A percentile compares a stretch with the other conserved stretches of the same genome.
Evolutionary conservation across 2,888 invertebrate genomes (phyloP).

Genomic region (Agrochola lychnidis): DNA sequence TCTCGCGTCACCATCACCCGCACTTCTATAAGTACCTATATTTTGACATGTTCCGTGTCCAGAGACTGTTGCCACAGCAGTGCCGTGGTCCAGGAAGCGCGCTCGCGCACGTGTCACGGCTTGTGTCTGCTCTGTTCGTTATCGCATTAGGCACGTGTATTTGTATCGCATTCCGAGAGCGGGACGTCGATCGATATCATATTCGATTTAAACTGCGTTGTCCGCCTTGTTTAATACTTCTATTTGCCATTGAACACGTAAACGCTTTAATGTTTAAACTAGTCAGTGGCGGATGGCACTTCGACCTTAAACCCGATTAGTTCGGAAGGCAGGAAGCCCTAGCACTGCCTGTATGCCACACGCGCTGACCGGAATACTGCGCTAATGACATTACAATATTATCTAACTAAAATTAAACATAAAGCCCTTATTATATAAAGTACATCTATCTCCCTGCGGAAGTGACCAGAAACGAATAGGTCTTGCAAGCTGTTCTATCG

Average conservation of each 20-base stretch:
- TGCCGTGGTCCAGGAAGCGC: conserved; percentile 36
- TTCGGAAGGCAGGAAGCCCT: conserved; percentile 71
- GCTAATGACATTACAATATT: conserved; percentile 30
- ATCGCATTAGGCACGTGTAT: conserved; percentile 59
- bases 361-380: conserved; percentile 45
- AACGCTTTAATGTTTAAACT: conserved; percentile 3
- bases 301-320: conserved; percentile 72
- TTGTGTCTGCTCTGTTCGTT: conserved; percentile 48
- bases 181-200: conserved; percentile 48
- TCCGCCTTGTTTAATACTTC: conserved; percentile 8
- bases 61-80: conserved; percentile 5
- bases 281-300: conserved; percentile 39
- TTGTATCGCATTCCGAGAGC: conserved; percentile 58
- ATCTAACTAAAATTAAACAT: background rate
- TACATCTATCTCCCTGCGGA: background rate
- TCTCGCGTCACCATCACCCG: conserved; percentile 30
- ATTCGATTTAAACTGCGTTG: conserved; percentile 29
- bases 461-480: background rate
- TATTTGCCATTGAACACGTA: conserved; percentile 2
- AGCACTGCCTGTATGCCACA: conserved; percentile 42
- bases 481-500: background rate
- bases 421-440: background rate
- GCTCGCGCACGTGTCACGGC: conserved; percentile 53
- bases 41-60: conserved; percentile 38
- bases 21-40: conserved; percentile 15